These are phyloP conservation scores for Oncorhynchus keta DNA, from an alignment of 2,113 vertebrate species.

Conservation along the genomic window DNA sequence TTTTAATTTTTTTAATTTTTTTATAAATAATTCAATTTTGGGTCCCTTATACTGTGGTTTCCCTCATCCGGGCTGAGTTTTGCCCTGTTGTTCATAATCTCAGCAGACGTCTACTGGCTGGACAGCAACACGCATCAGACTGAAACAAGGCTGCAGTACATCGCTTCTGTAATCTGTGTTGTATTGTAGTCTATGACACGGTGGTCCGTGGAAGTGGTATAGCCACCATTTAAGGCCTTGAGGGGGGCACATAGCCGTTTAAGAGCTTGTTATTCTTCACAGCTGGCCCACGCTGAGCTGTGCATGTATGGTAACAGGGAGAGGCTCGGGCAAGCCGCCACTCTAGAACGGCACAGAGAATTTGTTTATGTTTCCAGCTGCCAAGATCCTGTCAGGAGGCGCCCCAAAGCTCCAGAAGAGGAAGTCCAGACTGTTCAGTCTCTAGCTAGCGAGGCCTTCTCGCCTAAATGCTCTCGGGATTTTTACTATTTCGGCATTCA, in stretches of 20 bases:
- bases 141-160: too few species aligned
- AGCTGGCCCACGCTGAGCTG: conserved; percentile 28
- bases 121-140: too few species aligned
- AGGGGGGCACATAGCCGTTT: conserved; percentile 57
- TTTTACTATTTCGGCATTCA: conserved; percentile 1
- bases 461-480: background rate
- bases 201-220: background rate
- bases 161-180: too few species aligned
- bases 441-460: conserved; percentile 60
- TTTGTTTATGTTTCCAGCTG: conserved; percentile 76
- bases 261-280: conserved; percentile 32
- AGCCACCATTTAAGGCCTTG: conserved; percentile 19
- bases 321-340: conserved; percentile 29
- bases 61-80: background rate
- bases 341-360: conserved; percentile 71
- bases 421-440: conserved; percentile 69
- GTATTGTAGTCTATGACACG: too few species aligned
- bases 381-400: conserved; percentile 78
- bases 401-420: conserved; percentile 62
- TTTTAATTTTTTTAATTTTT: background rate
- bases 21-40: conserved; percentile 25
- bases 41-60: conserved; percentile 29
- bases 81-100: conserved; percentile 23
- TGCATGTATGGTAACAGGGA: conserved; percentile 57
- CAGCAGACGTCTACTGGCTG: conserved; percentile 6